These are phyloP conservation scores for Drosophila truncata DNA, from an alignment of 1,140 invertebrate genomes.

Conservation along the genomic window DNA sequence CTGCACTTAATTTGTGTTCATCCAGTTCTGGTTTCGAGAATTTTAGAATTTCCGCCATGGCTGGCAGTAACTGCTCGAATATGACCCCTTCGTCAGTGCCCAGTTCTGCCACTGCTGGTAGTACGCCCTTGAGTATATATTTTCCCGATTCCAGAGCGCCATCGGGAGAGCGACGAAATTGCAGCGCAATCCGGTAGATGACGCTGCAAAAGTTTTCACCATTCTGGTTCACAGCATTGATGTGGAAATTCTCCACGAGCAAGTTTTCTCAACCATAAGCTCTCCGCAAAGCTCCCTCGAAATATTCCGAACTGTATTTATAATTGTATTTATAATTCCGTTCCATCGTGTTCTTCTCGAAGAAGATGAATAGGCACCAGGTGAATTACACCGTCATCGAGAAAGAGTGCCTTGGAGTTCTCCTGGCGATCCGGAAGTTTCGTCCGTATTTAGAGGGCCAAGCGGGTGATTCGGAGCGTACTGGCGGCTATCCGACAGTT, in stretches of 20 bases:
- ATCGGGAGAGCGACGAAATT: conserved; percentile 39
- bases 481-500: too few relatives aligned
- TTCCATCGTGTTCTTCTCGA: too few relatives aligned
- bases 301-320: conserved; percentile 38
- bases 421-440: too few relatives aligned
- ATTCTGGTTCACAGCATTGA: conserved; percentile 35
- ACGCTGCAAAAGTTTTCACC: conserved; percentile 73
- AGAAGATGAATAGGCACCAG: too few relatives aligned
- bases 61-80: conserved; percentile 61
- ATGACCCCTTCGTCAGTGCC: conserved; percentile 63
- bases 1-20: conserved; percentile 55
- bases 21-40: not conserved
- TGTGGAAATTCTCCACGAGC: conserved; percentile 40
- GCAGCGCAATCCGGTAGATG: conserved; percentile 60
- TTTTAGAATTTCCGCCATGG: conserved; percentile 45
- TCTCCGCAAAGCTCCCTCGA: conserved; percentile 52
- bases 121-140: conserved; percentile 62
- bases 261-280: conserved; percentile 47
- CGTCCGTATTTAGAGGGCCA: too few relatives aligned
- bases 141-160: conserved; percentile 31
- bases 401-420: too few relatives aligned
- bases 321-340: conserved; percentile 12
- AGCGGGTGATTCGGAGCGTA: too few relatives aligned
- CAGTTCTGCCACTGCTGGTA: conserved; percentile 47
- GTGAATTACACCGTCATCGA: too few relatives aligned